phyloP scores from a whole-genome alignment of 2,797 vertebrate species.

The Pelobates cultripes region DNA sequence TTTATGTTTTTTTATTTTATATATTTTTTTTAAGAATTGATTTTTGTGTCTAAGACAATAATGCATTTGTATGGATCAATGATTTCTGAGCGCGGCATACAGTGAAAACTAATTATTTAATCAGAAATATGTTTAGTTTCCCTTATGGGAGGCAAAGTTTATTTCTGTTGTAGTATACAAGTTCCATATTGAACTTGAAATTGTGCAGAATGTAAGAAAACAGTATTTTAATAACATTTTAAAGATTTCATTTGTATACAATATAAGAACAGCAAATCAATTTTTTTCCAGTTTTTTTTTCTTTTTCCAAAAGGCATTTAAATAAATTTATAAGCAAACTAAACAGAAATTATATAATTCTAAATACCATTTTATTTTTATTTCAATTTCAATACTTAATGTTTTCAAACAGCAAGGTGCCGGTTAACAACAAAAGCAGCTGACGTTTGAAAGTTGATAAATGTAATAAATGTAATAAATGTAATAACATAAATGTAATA shows the following conservation, averaged over 20 bases:
- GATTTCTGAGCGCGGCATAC: conserved; percentile 7
- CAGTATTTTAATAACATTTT: not conserved
- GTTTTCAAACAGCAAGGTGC: too few species aligned
- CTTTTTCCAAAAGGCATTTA: not conserved
- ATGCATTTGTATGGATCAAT: conserved; percentile 24
- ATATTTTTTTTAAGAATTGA: conserved; percentile 26
- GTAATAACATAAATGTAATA: too few species aligned
- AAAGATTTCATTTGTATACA: not conserved
- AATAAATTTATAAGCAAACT: too few species aligned
- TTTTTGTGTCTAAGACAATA: conserved; percentile 36
- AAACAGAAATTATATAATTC: too few species aligned
- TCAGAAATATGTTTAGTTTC: conserved; percentile 28
- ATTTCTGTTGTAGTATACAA: conserved; percentile 2
- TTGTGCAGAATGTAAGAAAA: not conserved
- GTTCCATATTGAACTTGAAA: not conserved
- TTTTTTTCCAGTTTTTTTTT: not conserved
- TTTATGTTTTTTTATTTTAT: not conserved
- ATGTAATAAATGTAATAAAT: too few species aligned
- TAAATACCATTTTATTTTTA: too few species aligned
- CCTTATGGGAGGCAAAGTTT: conserved; percentile 24
- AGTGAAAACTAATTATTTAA: conserved; percentile 29
- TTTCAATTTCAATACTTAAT: too few species aligned
- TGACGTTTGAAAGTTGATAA: too few species aligned
- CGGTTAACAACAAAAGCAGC: too few species aligned
- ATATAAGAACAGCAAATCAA: not conserved